phyloP scores from a whole-genome alignment of 2,888 invertebrate species.

The Dysmachus trigonus region DNA sequence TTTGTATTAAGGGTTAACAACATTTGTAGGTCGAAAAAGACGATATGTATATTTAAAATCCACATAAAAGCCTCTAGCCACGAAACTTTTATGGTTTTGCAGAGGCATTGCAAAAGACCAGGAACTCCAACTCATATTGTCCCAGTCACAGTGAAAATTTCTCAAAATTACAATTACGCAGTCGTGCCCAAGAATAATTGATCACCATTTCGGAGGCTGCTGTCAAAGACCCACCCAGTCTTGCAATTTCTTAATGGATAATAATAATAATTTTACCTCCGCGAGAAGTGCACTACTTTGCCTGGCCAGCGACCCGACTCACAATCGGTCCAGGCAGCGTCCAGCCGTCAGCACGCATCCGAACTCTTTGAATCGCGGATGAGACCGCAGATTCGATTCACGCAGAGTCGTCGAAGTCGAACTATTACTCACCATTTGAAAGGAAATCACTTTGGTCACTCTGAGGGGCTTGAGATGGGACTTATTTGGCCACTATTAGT shows the following conservation, averaged over 20 bases:
- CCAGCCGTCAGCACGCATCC: background rate
- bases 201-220: background rate
- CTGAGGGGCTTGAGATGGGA: background rate
- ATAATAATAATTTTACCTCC: background rate
- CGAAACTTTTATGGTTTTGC: background rate
- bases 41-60: background rate
- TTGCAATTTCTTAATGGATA: background rate
- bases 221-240: background rate
- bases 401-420: background rate
- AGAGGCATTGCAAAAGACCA: background rate
- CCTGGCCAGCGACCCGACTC: background rate
- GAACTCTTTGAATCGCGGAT: background rate
- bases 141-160: background rate
- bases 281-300: background rate
- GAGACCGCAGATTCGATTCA: conserved; percentile 14
- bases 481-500: conserved; percentile 12
- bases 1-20: background rate
- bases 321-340: too few species aligned
- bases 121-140: background rate
- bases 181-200: background rate
- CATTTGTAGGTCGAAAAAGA: background rate
- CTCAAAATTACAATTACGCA: background rate
- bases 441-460: conserved; percentile 26
- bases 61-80: background rate
- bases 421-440: conserved; percentile 31